Evolutionary conservation across 2,113 vertebrate species (phyloP), one percentile per base, ranked within the genome.

Genomic region (Jacana jacana): DNA sequence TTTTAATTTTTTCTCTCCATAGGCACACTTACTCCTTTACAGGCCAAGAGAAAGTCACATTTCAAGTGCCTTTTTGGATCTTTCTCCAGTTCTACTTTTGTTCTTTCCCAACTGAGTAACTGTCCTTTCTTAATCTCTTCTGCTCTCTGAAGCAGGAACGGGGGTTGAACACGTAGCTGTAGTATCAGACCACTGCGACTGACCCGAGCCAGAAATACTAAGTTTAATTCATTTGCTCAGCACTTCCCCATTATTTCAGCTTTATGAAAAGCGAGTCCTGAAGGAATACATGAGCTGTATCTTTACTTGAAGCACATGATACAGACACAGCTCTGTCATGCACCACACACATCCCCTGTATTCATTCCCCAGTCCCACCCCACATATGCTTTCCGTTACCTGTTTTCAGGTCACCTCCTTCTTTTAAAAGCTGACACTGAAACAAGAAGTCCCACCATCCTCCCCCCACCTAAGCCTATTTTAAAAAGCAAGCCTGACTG

Each of bases 121-220:
- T 18, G n/a, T 13, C 28, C 58, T 14, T 57, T 33, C 35, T 72
- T 49, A n/a, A 15, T 46, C 10, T 70, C 64, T 51, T 61, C 72
- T 40, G 27, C 35, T 14, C 17, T 44, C 35, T 71, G 40, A 75
- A 86, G 46, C 6, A 64, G 24, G n/a, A 54, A 49, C 31, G 66
- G n/a, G 28, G 35, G 58, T 6, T 71, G 46, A 81, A 64, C 51
- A 49, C 0, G 0, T 4, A 10, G 20, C 7, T 52, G 35, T 30
- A 75, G 49, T 18, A 42, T 30, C 42, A 60, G 83, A 81, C 65
- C 60, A 86, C 1, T 65, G 40, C 39, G 55, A 82, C 39, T 78
- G 87, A 84, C 31, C 48, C 4, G 4, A 82, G 71, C 18, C 65
- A 87, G 78, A 89, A 91, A 48, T 23, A 79, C 0, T 7, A 71